Evolutionary conservation across 2,888 invertebrate genomes (phyloP), one percentile per base, ranked within the genome.

Genomic region (Subacronicta megacephala): DNA sequence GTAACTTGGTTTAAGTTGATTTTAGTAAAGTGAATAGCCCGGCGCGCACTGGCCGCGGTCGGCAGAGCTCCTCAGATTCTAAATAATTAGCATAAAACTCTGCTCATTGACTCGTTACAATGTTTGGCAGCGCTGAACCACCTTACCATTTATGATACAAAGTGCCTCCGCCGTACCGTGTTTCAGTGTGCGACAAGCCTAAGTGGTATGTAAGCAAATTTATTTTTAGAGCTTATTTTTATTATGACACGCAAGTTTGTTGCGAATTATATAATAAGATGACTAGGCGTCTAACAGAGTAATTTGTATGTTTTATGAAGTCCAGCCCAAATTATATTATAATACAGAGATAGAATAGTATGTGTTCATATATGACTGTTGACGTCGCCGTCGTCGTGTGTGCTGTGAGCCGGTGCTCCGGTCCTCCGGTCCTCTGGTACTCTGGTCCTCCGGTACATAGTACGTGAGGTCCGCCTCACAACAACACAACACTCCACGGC

Each of bases 141-240:
- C 18, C 2, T 18, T 12, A 7, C 40, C 12, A 0, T 13, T 12
- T 29, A 13, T 45, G 10, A 13, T 38, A 13, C 37, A 10, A 7
- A 20, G 6, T 20, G 15, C 26, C 35, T 10, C 10, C 7, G 26
- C 12, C 15, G 37, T 36, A 18, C n/a, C 16, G 33, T 10, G 40
- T 12, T n/a, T n/a, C n/a, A 1, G 36, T 12, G 55, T 18, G 43
- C 37, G 18, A 3, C 9, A 10, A 9, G 17, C 35, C 40, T 0
- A n/a, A 16, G 16, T 38, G 40, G 10, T 40, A 47, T 45, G 35
- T 57, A 40, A 66, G 53, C 41, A 20, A 55, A 45, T 50, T 72
- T 67, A 69, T 51, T 65, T 69, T 55, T 54, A 58, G 35, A 56
- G 38, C 16, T 56, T 69, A 60, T 43, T 70, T 67, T 61, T 56